These are phyloP conservation scores for Pammene fasciana DNA, from an alignment of 2,888 invertebrate genomes.

Conservation along the genomic window DNA sequence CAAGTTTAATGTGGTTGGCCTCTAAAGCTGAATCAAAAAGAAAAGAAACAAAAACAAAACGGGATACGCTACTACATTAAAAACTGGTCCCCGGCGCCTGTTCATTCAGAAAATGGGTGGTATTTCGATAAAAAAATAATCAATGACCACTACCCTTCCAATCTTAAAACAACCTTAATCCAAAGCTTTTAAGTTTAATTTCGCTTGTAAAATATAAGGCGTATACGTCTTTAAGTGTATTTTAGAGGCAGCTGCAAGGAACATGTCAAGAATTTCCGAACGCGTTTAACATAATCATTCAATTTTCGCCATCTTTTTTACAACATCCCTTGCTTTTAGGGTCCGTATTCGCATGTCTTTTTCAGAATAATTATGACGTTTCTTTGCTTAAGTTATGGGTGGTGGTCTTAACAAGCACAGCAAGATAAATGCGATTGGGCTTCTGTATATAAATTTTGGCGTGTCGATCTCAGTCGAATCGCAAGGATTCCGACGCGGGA, in stretches of 20 bases:
- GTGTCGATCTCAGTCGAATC: slow-evolving; percentile 29
- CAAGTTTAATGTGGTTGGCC: slow-evolving; percentile 17
- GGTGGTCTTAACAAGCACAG: slow-evolving; percentile 56
- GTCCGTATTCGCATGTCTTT: slow-evolving; percentile 46
- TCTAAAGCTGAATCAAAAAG: slow-evolving; percentile 46
- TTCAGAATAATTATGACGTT: slow-evolving; percentile 47
- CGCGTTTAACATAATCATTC: slow-evolving; percentile 51
- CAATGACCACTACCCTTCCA: slow-evolving; percentile 45
- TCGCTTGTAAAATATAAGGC: background rate
- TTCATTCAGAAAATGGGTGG: slow-evolving; percentile 65
- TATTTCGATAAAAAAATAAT: slow-evolving; percentile 52
- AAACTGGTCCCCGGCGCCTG: slow-evolving; percentile 66
- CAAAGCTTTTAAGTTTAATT: accelerated
- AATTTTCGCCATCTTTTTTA: slow-evolving; percentile 53
- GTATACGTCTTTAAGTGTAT: slow-evolving; percentile 5
- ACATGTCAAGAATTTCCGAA: slow-evolving; percentile 57
- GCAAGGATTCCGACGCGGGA: background rate
- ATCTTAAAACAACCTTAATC: slow-evolving; percentile 38
- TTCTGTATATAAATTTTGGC: slow-evolving; percentile 30
- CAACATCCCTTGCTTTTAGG: slow-evolving; percentile 45
- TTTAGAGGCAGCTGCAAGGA: slow-evolving; percentile 43
- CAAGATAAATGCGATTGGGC: slow-evolving; percentile 33
- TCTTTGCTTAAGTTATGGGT: slow-evolving; percentile 44
- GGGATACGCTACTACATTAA: slow-evolving; percentile 50
- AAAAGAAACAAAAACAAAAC: slow-evolving; percentile 42